A percentile compares a stretch with the other conserved stretches of the same genome.
phyloP scores from a whole-genome alignment of 2,888 invertebrate species.

The Sycophila texana region DNA sequence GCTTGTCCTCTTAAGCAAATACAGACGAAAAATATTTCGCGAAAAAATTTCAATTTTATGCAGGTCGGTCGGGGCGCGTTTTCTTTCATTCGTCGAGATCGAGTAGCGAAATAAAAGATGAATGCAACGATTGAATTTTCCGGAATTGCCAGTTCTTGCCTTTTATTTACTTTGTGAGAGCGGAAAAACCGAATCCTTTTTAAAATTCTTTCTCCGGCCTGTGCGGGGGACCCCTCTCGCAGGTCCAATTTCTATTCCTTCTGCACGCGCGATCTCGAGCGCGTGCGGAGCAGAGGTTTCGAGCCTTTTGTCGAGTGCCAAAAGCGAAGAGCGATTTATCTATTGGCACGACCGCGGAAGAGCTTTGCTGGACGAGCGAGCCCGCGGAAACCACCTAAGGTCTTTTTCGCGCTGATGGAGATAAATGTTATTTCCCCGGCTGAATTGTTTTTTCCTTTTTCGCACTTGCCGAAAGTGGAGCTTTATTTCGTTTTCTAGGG shows the following conservation, averaged over 20 bases:
- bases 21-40: no score
- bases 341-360: conserved; percentile 29
- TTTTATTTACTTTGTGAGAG: not conserved
- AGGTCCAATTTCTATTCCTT: not conserved
- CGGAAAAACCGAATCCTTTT: not conserved
- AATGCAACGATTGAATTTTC: no score
- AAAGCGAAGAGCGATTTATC: conserved; percentile 53
- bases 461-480: not conserved
- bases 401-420: conserved; percentile 50
- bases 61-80: no score
- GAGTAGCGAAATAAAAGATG: no score
- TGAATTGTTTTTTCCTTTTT: not conserved
- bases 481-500: not conserved
- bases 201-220: conserved; percentile 25
- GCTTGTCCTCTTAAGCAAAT: no score
- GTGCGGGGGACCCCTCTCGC: no score
- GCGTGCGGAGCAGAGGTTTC: conserved; percentile 5
- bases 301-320: conserved; percentile 35
- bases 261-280: not conserved
- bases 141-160: no score
- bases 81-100: no score
- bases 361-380: conserved; percentile 34
- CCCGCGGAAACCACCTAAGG: conserved; percentile 40
- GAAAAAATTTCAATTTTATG: no score
- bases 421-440: conserved; percentile 40